Percentiles rank a stretch among this genome's conserved stretches.
Conservation (phyloP, 2,113 vertebrate genomes). For the Otolemur garnettii region DNA sequence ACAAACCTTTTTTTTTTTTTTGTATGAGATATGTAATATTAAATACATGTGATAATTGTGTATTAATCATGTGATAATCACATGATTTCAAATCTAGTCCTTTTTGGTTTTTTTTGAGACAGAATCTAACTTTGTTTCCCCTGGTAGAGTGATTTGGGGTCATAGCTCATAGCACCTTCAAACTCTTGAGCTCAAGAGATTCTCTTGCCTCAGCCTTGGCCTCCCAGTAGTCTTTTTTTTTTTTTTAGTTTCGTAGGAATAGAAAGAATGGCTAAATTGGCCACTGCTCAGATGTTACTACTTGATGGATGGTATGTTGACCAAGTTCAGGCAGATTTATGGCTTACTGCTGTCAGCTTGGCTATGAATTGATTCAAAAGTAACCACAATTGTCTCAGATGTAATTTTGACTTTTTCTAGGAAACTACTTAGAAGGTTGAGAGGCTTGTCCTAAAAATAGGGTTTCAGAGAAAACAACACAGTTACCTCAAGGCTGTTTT, state of each 20-base stretch:
- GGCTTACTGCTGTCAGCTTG: background rate
- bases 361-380: constrained; percentile 5
- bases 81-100: background rate
- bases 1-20: background rate
- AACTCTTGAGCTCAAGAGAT: too few relatives aligned
- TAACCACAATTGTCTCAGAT: background rate
- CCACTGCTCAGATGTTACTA: background rate
- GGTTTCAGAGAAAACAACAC: background rate
- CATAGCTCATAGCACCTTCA: too few relatives aligned
- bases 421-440: background rate
- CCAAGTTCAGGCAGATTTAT: background rate
- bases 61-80: background rate
- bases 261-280: background rate
- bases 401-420: constrained; percentile 6
- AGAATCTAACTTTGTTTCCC: too few relatives aligned
- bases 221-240: background rate
- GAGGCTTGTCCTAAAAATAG: background rate
- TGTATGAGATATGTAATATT: background rate
- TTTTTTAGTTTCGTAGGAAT: background rate
- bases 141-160: too few relatives aligned
- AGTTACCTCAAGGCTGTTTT: background rate
- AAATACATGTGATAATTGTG: background rate
- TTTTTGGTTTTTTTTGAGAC: background rate
- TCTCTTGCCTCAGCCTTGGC: too few relatives aligned
- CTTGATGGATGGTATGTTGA: background rate